phyloP scores from a whole-genome alignment of 2,888 invertebrate species.

The Pantelozetes paolii region DNA sequence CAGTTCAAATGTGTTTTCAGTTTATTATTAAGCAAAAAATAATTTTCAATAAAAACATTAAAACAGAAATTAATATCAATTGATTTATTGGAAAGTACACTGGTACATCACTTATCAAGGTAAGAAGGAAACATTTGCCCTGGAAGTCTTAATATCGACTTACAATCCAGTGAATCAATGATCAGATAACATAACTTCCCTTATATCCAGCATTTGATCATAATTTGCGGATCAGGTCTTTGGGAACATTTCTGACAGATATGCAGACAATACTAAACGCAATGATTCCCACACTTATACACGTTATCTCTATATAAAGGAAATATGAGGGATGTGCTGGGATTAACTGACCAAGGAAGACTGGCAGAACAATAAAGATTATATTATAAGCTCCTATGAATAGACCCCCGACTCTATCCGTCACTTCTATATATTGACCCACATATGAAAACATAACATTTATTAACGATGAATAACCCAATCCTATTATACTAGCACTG shows the following conservation, averaged over 20 bases:
- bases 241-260: neutral
- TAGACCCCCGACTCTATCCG: slow-evolving; percentile 23
- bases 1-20: too few relatives aligned
- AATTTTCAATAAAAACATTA: too few relatives aligned
- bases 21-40: too few relatives aligned
- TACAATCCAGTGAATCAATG: too few relatives aligned
- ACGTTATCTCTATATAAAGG: neutral
- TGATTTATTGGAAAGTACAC: too few relatives aligned
- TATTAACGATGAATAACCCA: slow-evolving; percentile 35
- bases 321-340: neutral
- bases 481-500: neutral
- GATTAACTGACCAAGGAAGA: neutral
- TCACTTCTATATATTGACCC: slow-evolving; percentile 24
- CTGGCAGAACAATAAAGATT: slow-evolving; percentile 21
- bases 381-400: slow-evolving; percentile 23
- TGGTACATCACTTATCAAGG: too few relatives aligned
- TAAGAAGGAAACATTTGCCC: too few relatives aligned
- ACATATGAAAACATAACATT: slow-evolving; percentile 20
- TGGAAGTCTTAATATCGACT: too few relatives aligned
- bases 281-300: neutral
- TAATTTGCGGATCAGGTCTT: neutral
- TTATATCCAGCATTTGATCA: neutral
- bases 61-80: too few relatives aligned
- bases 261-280: neutral
- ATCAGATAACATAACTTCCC: too few relatives aligned